phyloP scores from a whole-genome alignment of 1,140 invertebrate species.

The Drosophila bocqueti region DNA sequence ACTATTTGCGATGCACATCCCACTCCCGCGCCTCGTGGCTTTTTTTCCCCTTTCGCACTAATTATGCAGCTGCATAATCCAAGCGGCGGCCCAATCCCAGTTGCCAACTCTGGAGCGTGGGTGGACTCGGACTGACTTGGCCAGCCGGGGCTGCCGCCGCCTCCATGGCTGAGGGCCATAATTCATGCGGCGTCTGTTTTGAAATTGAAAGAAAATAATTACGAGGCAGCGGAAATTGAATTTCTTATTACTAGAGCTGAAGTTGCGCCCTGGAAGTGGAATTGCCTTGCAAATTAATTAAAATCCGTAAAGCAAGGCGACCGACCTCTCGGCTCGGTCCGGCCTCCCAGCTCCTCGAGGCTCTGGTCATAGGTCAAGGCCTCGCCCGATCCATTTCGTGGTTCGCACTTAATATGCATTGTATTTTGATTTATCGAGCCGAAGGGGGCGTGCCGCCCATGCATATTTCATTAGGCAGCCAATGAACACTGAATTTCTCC shows the following conservation, averaged over 20 bases:
- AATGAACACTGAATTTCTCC: slow-evolving; percentile 51
- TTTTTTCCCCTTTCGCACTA: slow-evolving; percentile 61
- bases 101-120: slow-evolving; percentile 62
- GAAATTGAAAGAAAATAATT: slow-evolving; percentile 83
- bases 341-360: not conserved
- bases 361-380: slow-evolving; percentile 69
- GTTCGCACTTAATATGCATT: slow-evolving; percentile 68
- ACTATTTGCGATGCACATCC: slow-evolving; percentile 68
- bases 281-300: slow-evolving; percentile 75
- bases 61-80: slow-evolving; percentile 75
- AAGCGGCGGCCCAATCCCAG: slow-evolving; percentile 25
- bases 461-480: slow-evolving; percentile 69
- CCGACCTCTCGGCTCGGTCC: not conserved
- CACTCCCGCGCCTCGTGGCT: slow-evolving; percentile 1
- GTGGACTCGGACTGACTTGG: slow-evolving; percentile 46
- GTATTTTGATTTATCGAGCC: slow-evolving; percentile 76
- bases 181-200: slow-evolving; percentile 79
- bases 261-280: slow-evolving; percentile 8
- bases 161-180: slow-evolving; percentile 63
- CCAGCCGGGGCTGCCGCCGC: slow-evolving; percentile 13
- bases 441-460: slow-evolving; percentile 59
- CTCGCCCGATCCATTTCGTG: slow-evolving; percentile 19
- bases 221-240: slow-evolving; percentile 81
- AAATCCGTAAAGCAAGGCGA: slow-evolving; percentile 65
- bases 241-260: slow-evolving; percentile 67